phyloP scores from a whole-genome alignment of 2,888 invertebrate genomes.

The Sphecodes monilicornis region DNA sequence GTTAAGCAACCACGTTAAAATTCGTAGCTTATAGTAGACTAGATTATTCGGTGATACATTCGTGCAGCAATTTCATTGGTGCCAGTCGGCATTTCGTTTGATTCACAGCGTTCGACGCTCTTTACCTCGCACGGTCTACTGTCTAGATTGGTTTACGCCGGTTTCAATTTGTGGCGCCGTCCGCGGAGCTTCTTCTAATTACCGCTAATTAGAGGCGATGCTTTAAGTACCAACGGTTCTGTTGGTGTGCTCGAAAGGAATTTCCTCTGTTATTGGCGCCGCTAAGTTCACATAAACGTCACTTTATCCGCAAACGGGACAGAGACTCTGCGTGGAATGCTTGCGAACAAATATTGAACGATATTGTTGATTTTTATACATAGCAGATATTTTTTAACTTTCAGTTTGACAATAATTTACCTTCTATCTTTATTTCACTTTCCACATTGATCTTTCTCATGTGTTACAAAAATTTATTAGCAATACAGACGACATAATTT shows the following conservation, averaged over 20 bases:
- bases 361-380: not conserved
- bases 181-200: conserved; percentile 76
- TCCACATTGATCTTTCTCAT: too few relatives aligned
- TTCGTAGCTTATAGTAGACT: not conserved
- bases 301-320: conserved; percentile 36
- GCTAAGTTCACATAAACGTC: conserved; percentile 56
- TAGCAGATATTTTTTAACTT: not conserved
- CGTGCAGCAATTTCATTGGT: conserved; percentile 54
- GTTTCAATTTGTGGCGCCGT: conserved; percentile 72
- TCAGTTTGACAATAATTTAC: not conserved
- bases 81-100: conserved; percentile 57
- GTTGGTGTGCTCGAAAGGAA: conserved; percentile 48
- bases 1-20: not conserved
- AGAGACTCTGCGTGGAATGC: not conserved
- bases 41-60: conserved; percentile 7
- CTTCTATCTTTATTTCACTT: not conserved
- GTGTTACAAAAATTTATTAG: too few relatives aligned
- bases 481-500: too few relatives aligned
- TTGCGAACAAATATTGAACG: not conserved
- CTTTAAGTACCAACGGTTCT: conserved; percentile 54
- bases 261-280: conserved; percentile 45
- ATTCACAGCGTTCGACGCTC: conserved; percentile 44
- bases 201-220: conserved; percentile 75
- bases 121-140: conserved; percentile 36
- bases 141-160: conserved; percentile 61